A percentile compares a stretch with the other conserved stretches of the same genome.
These are phyloP conservation scores for Cladopsammia gracilis DNA, from an alignment of 64 coral and sea anemone species.

Conservation along the genomic window DNA sequence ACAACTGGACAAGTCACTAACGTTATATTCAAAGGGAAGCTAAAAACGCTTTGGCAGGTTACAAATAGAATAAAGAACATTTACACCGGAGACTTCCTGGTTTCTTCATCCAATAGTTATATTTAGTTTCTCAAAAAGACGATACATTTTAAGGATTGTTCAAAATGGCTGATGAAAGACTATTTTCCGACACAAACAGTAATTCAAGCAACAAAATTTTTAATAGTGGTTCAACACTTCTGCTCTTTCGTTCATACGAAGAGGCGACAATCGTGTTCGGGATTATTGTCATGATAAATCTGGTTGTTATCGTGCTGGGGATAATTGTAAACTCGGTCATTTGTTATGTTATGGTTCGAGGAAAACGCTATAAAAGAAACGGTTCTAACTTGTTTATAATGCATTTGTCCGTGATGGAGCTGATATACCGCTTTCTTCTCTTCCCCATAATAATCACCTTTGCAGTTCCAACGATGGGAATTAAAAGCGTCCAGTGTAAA, in stretches of 20 bases:
- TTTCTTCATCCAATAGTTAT: neutral
- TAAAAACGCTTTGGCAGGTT: too few species aligned
- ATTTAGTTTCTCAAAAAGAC: neutral
- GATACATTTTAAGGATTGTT: too few species aligned
- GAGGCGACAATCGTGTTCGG: neutral
- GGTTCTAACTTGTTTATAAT: conserved; percentile 61
- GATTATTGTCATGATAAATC: neutral
- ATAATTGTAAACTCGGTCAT: conserved; percentile 42
- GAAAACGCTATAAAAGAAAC: conserved; percentile 40
- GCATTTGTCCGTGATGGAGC: conserved; percentile 46
- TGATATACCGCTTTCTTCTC: conserved; percentile 12
- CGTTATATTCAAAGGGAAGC: too few species aligned
- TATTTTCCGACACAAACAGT: neutral
- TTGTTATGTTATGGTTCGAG: conserved; percentile 61
- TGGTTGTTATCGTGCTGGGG: conserved; percentile 41
- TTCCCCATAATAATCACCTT: conserved; percentile 6
- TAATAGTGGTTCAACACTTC: neutral
- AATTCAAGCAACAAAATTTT: neutral
- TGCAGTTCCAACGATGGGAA: neutral
- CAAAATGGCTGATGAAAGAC: neutral
- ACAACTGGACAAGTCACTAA: too few species aligned
- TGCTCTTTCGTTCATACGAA: neutral
- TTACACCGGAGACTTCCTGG: too few species aligned
- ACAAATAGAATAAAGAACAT: too few species aligned
- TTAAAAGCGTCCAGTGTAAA: conserved; percentile 1